phyloP scores from a whole-genome alignment of 1,140 invertebrate genomes.

The Neomicropteryx cornuta region DNA sequence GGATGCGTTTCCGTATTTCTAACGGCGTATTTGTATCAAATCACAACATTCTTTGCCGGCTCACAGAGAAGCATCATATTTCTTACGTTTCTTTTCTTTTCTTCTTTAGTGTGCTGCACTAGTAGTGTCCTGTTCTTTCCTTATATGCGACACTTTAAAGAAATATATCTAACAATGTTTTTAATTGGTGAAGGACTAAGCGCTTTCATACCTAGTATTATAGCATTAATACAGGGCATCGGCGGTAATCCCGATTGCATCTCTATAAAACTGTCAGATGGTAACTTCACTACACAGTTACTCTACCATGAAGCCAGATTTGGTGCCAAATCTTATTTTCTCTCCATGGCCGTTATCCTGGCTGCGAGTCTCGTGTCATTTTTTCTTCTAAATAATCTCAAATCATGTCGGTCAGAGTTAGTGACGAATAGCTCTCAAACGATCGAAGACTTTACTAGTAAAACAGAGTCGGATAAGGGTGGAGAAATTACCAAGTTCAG shows the following conservation, averaged over 20 bases:
- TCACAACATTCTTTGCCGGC: conserved; percentile 46
- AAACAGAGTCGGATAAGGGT: conserved; percentile 18
- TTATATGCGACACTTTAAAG: conserved; percentile 75
- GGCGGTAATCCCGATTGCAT: conserved; percentile 52
- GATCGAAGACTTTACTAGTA: conserved; percentile 23
- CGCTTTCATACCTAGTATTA: conserved; percentile 76
- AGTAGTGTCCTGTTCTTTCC: conserved; percentile 88
- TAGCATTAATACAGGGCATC: conserved; percentile 76
- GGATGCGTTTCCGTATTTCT: conserved; percentile 55
- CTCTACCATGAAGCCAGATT: too few relatives aligned
- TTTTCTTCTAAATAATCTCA: conserved; percentile 38
- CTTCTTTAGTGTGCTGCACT: conserved; percentile 81
- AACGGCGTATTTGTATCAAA: conserved; percentile 63
- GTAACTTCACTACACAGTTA: conserved; percentile 18
- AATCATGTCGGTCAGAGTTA: conserved; percentile 29
- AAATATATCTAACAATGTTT: conserved; percentile 57
- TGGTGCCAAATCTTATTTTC: conserved; percentile 54
- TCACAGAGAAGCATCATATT: conserved; percentile 58
- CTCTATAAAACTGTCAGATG: conserved; percentile 14
- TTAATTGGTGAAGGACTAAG: conserved; percentile 70
- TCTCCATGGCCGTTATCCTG: conserved; percentile 50
- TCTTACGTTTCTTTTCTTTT: conserved; percentile 64
- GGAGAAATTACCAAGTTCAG: conserved; percentile 10
- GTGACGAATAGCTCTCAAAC: too few relatives aligned
- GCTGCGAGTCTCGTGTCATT: conserved; percentile 48